Conservation (phyloP, 2,113 vertebrate species). For the Hemichromis elongatus region DNA sequence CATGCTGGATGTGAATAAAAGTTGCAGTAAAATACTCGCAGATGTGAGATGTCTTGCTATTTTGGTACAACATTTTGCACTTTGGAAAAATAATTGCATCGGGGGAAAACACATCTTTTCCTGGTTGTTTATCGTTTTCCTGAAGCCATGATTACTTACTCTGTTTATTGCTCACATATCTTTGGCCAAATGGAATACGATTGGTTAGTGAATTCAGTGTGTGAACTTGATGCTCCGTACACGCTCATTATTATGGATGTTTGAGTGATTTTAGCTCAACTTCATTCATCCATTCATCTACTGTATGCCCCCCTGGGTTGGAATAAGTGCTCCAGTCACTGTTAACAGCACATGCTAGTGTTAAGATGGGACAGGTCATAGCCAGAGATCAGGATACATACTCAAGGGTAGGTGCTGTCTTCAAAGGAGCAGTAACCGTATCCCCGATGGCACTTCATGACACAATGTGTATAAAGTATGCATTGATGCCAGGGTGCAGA, state of each 20-base stretch:
- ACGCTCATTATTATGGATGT: not conserved
- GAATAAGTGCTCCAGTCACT: not conserved
- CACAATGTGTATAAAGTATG: conserved; percentile 17
- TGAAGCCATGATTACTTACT: not conserved
- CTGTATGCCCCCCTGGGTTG: not conserved
- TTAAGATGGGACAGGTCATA: not conserved
- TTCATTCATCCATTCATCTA: not conserved
- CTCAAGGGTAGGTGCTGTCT: not conserved
- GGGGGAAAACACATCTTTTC: not conserved
- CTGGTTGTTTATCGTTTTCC: not conserved
- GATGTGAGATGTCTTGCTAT: not conserved
- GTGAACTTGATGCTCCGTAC: not conserved
- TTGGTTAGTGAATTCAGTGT: not conserved
- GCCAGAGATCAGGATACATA: not conserved
- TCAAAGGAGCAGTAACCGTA: not conserved
- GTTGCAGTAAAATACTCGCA: not conserved
- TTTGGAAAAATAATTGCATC: not conserved
- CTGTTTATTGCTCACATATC: not conserved
- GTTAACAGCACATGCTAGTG: not conserved
- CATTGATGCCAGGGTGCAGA: conserved; percentile 51
- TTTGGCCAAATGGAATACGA: not conserved
- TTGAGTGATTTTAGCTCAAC: not conserved
- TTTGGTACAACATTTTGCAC: not conserved
- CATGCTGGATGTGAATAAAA: not conserved
- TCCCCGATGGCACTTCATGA: conserved; percentile 3